Evolutionary conservation across 2,113 vertebrate genomes (phyloP), one percentile per base, ranked within the genome.

Genomic region (Syrmaticus mikado): DNA sequence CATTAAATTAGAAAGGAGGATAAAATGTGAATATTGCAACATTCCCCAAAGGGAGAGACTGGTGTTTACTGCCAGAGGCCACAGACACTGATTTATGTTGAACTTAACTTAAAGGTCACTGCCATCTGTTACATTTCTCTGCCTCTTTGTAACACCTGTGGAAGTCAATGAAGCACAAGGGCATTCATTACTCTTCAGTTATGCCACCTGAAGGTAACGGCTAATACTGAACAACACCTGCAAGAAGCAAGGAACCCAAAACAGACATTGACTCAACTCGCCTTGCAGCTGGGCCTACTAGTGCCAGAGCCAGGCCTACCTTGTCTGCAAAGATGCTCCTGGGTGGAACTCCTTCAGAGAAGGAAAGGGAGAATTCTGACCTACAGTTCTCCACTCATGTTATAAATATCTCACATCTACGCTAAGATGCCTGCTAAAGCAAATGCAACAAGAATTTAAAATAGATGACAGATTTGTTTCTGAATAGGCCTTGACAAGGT

Each of bases 341-440:
- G 32, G n/a, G 28, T 57, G 75, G 32, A 43, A 40, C 30, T 52
- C 36, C 38, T 48, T 0, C 0, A 15, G 40, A 1, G 16, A 3
- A 72, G 53, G 28, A 65, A 27, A 46, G 36, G 24, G 10, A 86
- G 43, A 85, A 52, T 48, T 90, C 15, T 45, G 70, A 75, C 36
- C 66, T 41, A 50, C 48, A 70, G 2, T 30, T 64, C 55, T 66
- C 38, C 61, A 60, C 50, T 76, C 45, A 38, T 0, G 2, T 67
- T 70, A 58, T n/a, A 73, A 70, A 25, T 48, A 84, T 13, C 27
- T 81, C n/a, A 10, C 1, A 0, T 34, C 66, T 40, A 22, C 65
- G 64, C 27, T 3, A 11, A 82, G 38, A 48, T 65, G 75, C 73
- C 85, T 88, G 61, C 87, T 92, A 50, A 57, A 92, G 83, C 46